These are phyloP conservation scores for Octodon degus DNA, from an alignment of 2,113 vertebrate species.

Conservation along the genomic window DNA sequence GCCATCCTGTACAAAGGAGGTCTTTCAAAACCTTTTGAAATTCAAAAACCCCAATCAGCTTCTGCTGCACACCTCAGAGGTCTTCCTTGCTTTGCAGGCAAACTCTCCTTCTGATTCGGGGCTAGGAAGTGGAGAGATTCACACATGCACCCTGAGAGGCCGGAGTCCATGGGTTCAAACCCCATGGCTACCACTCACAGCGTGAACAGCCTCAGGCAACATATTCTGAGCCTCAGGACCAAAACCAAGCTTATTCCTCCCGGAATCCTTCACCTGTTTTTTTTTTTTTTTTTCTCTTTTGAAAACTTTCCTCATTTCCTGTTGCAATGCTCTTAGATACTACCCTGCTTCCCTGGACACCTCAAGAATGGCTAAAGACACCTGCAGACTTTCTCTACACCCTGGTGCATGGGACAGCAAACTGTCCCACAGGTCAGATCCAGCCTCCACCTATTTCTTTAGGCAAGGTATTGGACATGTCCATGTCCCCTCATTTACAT, in stretches of 20 bases:
- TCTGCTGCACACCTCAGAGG: background rate
- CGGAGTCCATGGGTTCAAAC: background rate
- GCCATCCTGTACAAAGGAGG: background rate
- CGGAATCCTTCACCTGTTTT: slow-evolving; percentile 18
- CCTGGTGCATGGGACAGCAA: background rate
- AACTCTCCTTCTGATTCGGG: background rate
- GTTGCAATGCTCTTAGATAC: background rate
- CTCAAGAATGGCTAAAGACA: background rate
- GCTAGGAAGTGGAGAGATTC: background rate
- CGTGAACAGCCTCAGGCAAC: background rate
- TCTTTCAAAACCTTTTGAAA: background rate
- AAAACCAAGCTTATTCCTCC: background rate
- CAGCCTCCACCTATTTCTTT: background rate
- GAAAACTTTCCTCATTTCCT: slow-evolving; percentile 47
- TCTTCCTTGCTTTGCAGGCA: accelerated
- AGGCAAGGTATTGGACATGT: slow-evolving; percentile 37
- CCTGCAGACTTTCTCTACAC: background rate
- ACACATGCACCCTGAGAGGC: too few relatives aligned
- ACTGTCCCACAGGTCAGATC: background rate
- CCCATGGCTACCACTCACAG: background rate
- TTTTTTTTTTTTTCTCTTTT: slow-evolving; percentile 20
- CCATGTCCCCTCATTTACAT: background rate
- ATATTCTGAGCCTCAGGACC: slow-evolving; percentile 6
- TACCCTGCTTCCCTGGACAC: background rate
- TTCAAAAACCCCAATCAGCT: background rate